phyloP scores from a whole-genome alignment of 2,888 invertebrate species.

The Rhynchonema sp. region DNA sequence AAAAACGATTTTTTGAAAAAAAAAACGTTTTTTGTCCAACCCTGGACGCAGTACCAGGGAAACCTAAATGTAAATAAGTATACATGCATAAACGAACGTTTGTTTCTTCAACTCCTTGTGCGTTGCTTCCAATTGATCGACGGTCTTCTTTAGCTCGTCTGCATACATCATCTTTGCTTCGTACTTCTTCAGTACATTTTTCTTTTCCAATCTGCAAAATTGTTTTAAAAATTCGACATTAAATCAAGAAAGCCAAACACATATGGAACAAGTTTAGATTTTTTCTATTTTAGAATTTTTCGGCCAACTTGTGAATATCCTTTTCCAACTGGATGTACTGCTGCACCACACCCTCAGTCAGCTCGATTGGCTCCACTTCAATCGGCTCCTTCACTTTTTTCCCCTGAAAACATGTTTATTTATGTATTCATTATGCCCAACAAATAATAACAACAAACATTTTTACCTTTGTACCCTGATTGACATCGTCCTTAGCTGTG shows the following conservation, averaged over 20 bases:
- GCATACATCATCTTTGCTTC: constrained; percentile 27
- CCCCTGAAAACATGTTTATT: too few species aligned
- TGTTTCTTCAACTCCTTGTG: constrained; percentile 27
- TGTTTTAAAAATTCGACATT: background rate
- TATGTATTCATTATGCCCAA: too few species aligned
- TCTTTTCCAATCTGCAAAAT: constrained; percentile 21
- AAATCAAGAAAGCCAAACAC: background rate
- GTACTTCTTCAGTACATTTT: constrained; percentile 28
- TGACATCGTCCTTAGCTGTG: too few species aligned
- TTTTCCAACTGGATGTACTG: constrained; percentile 32
- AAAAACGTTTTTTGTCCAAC: too few species aligned
- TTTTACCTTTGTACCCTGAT: too few species aligned
- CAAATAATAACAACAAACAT: too few species aligned
- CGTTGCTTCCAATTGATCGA: constrained; percentile 26
- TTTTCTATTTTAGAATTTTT: background rate
- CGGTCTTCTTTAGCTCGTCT: constrained; percentile 24
- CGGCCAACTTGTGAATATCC: constrained; percentile 16
- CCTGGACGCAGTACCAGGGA: too few species aligned
- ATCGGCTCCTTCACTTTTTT: background rate
- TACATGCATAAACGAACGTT: constrained; percentile 24
- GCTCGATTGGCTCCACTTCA: constrained; percentile 15
- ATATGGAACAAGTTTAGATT: background rate
- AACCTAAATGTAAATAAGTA: too few species aligned
- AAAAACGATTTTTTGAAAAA: too few species aligned
- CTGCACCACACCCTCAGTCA: constrained; percentile 22